Base-by-base conservation (phyloP, 1,140 invertebrate species). In the Episyrphus balteatus region DNA sequence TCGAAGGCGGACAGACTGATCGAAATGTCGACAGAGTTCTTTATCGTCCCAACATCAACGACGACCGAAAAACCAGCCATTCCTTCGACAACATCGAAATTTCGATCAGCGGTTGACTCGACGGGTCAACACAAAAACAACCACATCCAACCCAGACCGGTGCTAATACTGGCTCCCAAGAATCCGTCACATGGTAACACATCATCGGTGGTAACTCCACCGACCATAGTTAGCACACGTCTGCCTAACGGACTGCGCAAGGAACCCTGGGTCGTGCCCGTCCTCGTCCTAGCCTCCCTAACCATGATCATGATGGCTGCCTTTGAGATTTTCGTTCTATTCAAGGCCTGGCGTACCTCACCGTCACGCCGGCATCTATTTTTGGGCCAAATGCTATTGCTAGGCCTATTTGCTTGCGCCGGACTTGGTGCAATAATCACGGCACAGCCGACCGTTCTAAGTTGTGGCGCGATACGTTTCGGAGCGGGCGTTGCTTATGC, bases 321-420 rank as follows among this genome's bases (percentile, higher is more conserved):
- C 15, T 92, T 93, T 59, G 90, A 93, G 70, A 79, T 86, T 46
- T 92, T 90, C 60, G 85, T 93, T n/a, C 71, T 94, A 47, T 88
- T 88, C 68, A 89, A 89, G 67, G 83, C 90, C 17, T 81, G 83
- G 68, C 79, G 83, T 18, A 85, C 85, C n/a, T 82, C 82, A 2
- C 86, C 86, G 0, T 86, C 82, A 56, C 79, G 88, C 40, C 76
- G 89, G 8, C 88, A 94, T 61, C 75, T 95, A 42, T 91, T 95
- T 62, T 75, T 95, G 15, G 92, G 92, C 14, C 92, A 95, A 68
- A 85, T 90, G 63, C 76, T 96, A 40, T 75, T 95, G 13, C 75
- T 93, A 46, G 91, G 89, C 2, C 73, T 95, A 15, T 89, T 95
- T 62, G 73, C 86, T 2, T 82, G 85, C 51, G 88, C 88, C 1